These are phyloP conservation scores for Coranthus polyacanthus DNA, from an alignment of 2,797 vertebrate species.

Conservation along the genomic window DNA sequence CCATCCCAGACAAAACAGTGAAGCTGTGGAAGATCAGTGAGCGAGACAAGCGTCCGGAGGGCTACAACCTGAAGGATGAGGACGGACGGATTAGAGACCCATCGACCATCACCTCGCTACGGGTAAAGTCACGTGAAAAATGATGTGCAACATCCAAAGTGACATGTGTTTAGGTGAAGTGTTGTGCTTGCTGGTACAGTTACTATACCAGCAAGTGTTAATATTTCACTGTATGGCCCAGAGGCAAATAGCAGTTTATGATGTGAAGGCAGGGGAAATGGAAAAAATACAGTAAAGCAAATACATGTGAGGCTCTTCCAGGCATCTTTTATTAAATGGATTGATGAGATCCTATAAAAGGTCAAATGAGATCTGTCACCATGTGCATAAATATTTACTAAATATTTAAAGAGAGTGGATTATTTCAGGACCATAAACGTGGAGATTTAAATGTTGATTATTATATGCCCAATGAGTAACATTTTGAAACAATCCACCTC, in stretches of 20 bases:
- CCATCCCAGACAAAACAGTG: constrained; percentile 91
- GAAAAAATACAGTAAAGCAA: background rate
- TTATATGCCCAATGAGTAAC: background rate
- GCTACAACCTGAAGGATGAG: constrained; percentile 98
- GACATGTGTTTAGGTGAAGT: background rate
- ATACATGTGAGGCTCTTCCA: background rate
- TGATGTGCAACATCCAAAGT: background rate
- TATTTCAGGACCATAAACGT: background rate
- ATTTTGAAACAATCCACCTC: too few species aligned
- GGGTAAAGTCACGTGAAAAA: constrained; percentile 82
- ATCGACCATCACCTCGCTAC: constrained; percentile 93
- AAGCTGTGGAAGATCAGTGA: constrained; percentile 99
- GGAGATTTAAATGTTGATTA: too few species aligned
- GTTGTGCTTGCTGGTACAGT: background rate
- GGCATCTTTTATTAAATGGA: background rate
- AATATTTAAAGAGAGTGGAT: constrained; percentile 15
- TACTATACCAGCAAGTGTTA: background rate
- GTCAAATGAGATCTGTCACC: background rate
- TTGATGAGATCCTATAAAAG: constrained; percentile 2
- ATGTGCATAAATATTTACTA: background rate
- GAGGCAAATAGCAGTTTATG: constrained; percentile 1
- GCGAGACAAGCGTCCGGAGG: constrained; percentile 95
- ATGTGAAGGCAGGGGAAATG: background rate
- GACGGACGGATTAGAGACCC: constrained; percentile 96
- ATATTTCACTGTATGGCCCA: background rate